These are phyloP conservation scores for Megalonaias nervosa DNA, from an alignment of 1,140 invertebrate species.

Conservation along the genomic window DNA sequence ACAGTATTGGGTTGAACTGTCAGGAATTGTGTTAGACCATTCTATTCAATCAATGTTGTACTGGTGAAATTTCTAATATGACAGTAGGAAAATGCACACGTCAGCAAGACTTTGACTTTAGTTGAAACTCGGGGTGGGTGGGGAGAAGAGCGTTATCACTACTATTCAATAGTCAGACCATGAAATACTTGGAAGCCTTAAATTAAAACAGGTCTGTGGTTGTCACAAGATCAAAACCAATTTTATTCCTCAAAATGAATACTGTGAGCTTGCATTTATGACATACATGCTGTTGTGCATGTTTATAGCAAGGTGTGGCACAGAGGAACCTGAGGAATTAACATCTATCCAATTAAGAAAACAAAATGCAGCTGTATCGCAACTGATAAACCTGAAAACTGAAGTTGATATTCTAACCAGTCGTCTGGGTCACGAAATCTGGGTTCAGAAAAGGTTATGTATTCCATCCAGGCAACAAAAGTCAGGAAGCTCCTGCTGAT, in stretches of 20 bases:
- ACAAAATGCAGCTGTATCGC: constrained; percentile 34
- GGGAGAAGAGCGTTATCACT: constrained; percentile 23
- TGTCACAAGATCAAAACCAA: constrained; percentile 16
- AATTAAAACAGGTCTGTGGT: constrained; percentile 1
- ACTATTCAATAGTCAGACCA: constrained; percentile 4
- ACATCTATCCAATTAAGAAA: constrained; percentile 63
- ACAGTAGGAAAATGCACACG: too few species aligned
- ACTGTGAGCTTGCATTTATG: neutral
- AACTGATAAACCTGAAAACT: constrained; percentile 39
- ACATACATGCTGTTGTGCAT: neutral
- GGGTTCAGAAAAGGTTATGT: constrained; percentile 41
- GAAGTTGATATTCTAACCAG: constrained; percentile 40
- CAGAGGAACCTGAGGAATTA: constrained; percentile 27
- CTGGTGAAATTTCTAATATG: too few species aligned
- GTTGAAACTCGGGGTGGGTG: constrained; percentile 31
- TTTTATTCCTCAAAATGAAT: constrained; percentile 29
- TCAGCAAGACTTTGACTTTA: neutral
- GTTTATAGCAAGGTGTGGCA: constrained; percentile 8
- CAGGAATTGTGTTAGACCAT: too few species aligned
- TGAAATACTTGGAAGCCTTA: constrained; percentile 5
- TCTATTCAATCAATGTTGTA: too few species aligned
- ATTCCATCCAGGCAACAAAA: constrained; percentile 28
- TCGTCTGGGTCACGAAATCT: constrained; percentile 33
- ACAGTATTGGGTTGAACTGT: too few species aligned
- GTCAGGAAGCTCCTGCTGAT: neutral